phyloP scores from a whole-genome alignment of 1,140 invertebrate species.

The Cotesia vestalis region DNA sequence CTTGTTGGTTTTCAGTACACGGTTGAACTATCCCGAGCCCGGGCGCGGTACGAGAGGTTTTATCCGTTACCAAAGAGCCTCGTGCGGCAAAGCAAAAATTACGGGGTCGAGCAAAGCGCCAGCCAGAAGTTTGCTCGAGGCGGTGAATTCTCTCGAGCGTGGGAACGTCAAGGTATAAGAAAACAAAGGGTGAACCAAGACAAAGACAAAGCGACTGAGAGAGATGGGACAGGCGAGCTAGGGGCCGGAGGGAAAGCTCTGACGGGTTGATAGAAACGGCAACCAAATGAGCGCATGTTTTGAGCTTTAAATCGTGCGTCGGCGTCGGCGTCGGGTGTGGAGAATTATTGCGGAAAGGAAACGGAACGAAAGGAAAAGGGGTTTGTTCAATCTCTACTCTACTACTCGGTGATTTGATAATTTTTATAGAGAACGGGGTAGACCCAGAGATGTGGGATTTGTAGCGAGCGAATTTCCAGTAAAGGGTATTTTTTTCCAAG shows the following conservation, averaged over 20 bases:
- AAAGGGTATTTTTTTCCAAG: conserved; percentile 27
- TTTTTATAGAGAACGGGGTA: too few species aligned
- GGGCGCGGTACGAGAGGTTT: conserved; percentile 26
- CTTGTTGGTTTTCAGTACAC: conserved; percentile 11
- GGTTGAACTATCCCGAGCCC: conserved; percentile 24
- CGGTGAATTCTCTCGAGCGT: conserved; percentile 34
- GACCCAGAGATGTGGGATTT: not conserved
- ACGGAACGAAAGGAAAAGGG: too few species aligned
- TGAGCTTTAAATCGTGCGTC: conserved; percentile 4
- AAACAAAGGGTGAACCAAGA: conserved; percentile 15
- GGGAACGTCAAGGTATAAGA: conserved; percentile 31
- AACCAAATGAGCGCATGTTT: too few species aligned
- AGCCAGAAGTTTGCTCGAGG: conserved; percentile 27
- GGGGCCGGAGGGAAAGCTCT: too few species aligned
- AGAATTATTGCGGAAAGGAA: too few species aligned
- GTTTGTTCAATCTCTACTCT: too few species aligned
- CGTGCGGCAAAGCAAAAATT: conserved; percentile 36
- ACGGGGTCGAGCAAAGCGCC: conserved; percentile 25
- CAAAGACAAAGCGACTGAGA: conserved; percentile 8
- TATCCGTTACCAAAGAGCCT: conserved; percentile 34
- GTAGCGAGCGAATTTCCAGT: not conserved
- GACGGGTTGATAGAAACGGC: too few species aligned
- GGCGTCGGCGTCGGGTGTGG: not conserved
- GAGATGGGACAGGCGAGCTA: not conserved
- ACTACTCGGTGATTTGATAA: too few species aligned